Base-by-base conservation (phyloP, 2,888 invertebrate species). In the Netelia fuscicornis region DNA sequence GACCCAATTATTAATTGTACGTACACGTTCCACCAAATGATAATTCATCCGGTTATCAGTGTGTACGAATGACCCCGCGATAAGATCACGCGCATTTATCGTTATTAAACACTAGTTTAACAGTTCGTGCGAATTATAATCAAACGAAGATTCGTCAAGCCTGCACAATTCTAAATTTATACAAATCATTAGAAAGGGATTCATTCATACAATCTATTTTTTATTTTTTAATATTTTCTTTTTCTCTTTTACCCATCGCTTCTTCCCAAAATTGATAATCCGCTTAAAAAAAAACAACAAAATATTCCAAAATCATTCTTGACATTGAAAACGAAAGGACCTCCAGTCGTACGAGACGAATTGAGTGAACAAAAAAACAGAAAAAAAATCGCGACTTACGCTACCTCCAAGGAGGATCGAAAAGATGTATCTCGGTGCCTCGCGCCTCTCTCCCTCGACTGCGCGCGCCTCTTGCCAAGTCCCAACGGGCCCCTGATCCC, bases 401-500 rank as follows among this genome's bases (percentile, higher is more conserved):
- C 48, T 23, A 44, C 42, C 20, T 20, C 20, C 48, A 23, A 48
- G 13, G 3, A 48, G 3, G 10, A 48, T 48, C 74, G n/a, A 6
- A n/a, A n/a, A 62, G 30, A 25, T 62, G 62, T 30, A 62, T 62
- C 62, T 62, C 37, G 30, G 30, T 2, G 30, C 30, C 30, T 30
- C 30, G 30, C 30, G 30, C 30, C 30, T 30, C 30, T 30, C 30
- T 30, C 30, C 30, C 30, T 30, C 30, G 30, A 30, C 30, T 30
- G 30, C 30, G 30, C 5, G 30, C 30, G 30, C 30, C 0, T 5
- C 30, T 5, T 30, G 30, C 30, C 30, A 5, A 30, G 30, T 2
- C 30, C 30, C 25, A 70, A 70, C n/a, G 48, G 13, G 48, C 70
- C 70, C 68, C 30, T 74, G 23, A 64, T 68, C 76, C 23, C 64